Evolutionary conservation across 2,888 invertebrate species (phyloP), one percentile per base, ranked within the genome.

Genomic region (Nipponacmea schrenckii): DNA sequence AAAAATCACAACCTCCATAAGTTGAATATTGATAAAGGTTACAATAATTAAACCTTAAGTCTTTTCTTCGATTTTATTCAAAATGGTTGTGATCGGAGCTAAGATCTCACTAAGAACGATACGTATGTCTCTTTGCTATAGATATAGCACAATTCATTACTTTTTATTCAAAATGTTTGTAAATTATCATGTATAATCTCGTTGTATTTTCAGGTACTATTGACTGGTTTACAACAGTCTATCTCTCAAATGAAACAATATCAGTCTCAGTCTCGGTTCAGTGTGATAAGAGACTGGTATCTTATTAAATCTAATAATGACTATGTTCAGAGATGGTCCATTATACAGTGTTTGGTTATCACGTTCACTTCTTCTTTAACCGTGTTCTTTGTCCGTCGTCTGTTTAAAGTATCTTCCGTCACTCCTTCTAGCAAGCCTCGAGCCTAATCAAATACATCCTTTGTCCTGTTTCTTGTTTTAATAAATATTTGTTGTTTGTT

Each of bases 381-480:
- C 90, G 96, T 96, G 1, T 95, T 93, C 88, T 96, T 96, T 88
- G 94, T 97, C 17, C 92, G 95, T 77, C 95, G 95, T 90, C 90
- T 97, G 15, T 97, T 97, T 87, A 94, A 95, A 85, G 92, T 93
- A 0, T 94, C 94, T 86, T 82, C 79, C 48, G 80, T 82, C 17
- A 81, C 82, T 8, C 79, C 81, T 5, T 78, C 79, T 10, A 66
- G 79, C 5, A 83, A 83, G 69, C 83, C 85, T 3, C 74, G 83
- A 50, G 83, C 83, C 20, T 83, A 74, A 79, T 17, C 26, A 20
- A 14, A 14, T 70, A n/a, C 62, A 20, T 15, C 20, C 62, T 62
- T 62, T 10, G 8, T 39, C 39, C 10, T 39, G 39, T 39, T 31
- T 39, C 10, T 39, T 39, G 39, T 39, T 39, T 39, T 39, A 39